Conservation (phyloP, 2,797 vertebrate genomes). For the Poeciliopsis presidionis region DNA sequence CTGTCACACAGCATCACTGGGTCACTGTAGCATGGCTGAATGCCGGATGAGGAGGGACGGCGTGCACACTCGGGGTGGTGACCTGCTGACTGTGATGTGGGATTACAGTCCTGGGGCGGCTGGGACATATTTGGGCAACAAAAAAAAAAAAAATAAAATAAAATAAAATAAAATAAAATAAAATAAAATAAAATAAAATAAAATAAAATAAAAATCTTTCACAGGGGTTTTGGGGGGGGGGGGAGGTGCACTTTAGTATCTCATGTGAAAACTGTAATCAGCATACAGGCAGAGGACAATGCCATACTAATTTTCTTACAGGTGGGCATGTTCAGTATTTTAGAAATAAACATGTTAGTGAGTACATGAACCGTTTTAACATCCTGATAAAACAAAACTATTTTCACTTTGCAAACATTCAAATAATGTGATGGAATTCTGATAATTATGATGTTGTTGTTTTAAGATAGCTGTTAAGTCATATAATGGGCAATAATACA, state of each 20-base stretch:
- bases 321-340: not conserved
- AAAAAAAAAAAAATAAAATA: no score
- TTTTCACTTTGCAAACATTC: no score
- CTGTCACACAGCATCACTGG: slow-evolving; percentile 81
- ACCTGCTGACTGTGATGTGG: slow-evolving; percentile 58
- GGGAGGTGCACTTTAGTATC: not conserved
- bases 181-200: not conserved
- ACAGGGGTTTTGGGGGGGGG: not conserved
- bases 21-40: slow-evolving; percentile 78
- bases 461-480: no score
- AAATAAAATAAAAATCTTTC: not conserved
- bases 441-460: no score
- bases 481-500: no score
- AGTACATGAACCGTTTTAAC: not conserved
- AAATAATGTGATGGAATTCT: no score
- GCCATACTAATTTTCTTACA: not conserved
- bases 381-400: not conserved
- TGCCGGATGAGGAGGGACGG: slow-evolving; percentile 75
- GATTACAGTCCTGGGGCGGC: slow-evolving; percentile 36
- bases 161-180: not conserved
- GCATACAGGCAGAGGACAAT: slow-evolving; percentile 4
- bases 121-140: slow-evolving; percentile 34
- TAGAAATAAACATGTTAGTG: not conserved
- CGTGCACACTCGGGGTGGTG: slow-evolving; percentile 54
- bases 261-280: not conserved